These are phyloP conservation scores for Epinephelus coioides DNA, from an alignment of 2,797 vertebrate genomes.

Conservation along the genomic window DNA sequence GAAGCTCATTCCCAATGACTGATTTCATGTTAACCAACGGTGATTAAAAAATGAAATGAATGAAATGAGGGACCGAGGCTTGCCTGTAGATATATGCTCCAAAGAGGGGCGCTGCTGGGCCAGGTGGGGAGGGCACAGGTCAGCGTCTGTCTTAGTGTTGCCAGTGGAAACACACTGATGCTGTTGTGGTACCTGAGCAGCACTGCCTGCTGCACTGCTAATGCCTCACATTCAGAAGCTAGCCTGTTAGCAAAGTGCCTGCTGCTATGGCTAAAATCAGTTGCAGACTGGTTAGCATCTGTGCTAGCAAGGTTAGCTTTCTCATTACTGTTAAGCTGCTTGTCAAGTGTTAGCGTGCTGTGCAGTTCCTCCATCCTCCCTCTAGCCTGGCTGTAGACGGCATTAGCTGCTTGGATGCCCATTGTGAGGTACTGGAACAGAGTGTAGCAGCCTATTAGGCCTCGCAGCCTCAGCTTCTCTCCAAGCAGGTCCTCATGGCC, in stretches of 20 bases:
- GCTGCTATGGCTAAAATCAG: slow-evolving; percentile 7
- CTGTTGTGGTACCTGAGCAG: slow-evolving; percentile 89
- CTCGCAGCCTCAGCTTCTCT: slow-evolving; percentile 57
- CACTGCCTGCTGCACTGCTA: slow-evolving; percentile 88
- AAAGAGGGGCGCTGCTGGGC: slow-evolving; percentile 87
- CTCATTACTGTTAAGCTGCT: not conserved
- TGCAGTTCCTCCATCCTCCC: slow-evolving; percentile 71
- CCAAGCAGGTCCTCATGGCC: slow-evolving; percentile 35
- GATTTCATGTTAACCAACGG: not conserved
- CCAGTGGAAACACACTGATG: slow-evolving; percentile 87
- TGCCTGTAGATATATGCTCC: slow-evolving; percentile 90
- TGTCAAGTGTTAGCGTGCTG: slow-evolving; percentile 16
- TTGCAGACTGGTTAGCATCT: not conserved
- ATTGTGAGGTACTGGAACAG: slow-evolving; percentile 96
- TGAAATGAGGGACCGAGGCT: not conserved
- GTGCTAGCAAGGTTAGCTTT: not conserved
- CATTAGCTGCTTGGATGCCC: slow-evolving; percentile 88
- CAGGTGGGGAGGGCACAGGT: slow-evolving; percentile 86
- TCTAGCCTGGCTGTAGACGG: slow-evolving; percentile 84
- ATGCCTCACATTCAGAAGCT: slow-evolving; percentile 80
- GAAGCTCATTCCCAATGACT: not conserved
- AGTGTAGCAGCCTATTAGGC: slow-evolving; percentile 89
- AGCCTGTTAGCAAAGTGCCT: slow-evolving; percentile 17
- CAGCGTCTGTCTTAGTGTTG: slow-evolving; percentile 87
- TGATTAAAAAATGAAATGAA: not conserved